A percentile compares a stretch with the other conserved stretches of the same genome.
Conservation (phyloP, 2,797 vertebrate species). For the Leptodactylus fallax region DNA sequence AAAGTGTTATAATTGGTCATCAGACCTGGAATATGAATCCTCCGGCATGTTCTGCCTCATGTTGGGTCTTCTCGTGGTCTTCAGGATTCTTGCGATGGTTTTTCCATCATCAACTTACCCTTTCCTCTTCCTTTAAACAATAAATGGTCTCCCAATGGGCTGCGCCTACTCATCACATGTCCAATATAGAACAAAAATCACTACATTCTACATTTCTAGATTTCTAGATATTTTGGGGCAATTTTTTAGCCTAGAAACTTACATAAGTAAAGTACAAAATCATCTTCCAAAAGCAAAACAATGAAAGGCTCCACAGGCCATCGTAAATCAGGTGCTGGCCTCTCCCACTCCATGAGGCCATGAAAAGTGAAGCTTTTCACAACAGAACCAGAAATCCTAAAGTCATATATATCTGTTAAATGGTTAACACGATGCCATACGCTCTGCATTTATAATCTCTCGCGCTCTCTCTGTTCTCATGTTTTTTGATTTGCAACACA, state of each 20-base stretch:
- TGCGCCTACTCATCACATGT: not conserved
- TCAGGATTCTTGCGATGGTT: too few species aligned
- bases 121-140: not conserved
- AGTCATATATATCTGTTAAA: not conserved
- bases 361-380: not conserved
- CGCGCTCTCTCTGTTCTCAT: conserved; percentile 2
- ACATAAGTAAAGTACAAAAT: not conserved
- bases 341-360: not conserved
- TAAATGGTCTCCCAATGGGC: not conserved
- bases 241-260: not conserved
- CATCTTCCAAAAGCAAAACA: not conserved
- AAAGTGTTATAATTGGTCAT: too few species aligned
- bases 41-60: too few species aligned
- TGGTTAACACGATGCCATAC: conserved; percentile 19
- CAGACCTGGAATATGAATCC: too few species aligned
- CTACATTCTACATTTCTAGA: not conserved
- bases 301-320: not conserved
- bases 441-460: not conserved
- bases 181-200: not conserved
- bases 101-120: not conserved
- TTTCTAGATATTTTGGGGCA: not conserved
- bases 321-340: not conserved
- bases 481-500: conserved; percentile 43
- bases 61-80: too few species aligned
- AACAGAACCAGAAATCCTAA: not conserved